These are phyloP conservation scores for Dasyurus viverrinus DNA, from an alignment of 2,113 vertebrate genomes.

Conservation along the genomic window DNA sequence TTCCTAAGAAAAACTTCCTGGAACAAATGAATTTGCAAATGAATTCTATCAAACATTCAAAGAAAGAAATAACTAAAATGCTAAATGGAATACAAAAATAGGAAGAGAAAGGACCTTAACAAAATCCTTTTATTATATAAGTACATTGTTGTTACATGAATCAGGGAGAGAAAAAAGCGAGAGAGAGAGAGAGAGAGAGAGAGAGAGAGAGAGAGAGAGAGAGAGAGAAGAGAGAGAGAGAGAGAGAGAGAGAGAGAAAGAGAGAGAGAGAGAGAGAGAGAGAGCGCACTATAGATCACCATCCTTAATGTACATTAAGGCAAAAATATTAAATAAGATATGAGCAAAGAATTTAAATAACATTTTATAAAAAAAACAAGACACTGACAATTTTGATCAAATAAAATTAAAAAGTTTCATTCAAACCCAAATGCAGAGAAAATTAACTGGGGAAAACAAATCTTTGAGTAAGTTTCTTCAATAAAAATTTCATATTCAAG, in stretches of 20 bases:
- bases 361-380: neutral
- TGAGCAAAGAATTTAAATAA: neutral
- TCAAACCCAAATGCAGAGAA: neutral
- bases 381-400: neutral
- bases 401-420: neutral
- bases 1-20: neutral
- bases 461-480: neutral
- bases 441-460: neutral
- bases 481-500: neutral
- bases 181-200: neutral
- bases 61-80: neutral
- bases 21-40: neutral
- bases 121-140: neutral
- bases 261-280: too few species aligned
- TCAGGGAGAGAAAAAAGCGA: neutral
- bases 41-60: neutral
- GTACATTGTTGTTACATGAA: neutral
- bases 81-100: neutral
- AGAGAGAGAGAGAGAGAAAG: neutral
- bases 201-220: too few species aligned
- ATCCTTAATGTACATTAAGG: neutral
- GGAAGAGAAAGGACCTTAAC: neutral
- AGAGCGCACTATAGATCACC: neutral
- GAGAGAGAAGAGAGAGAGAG: neutral
- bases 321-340: neutral